Conservation (phyloP, 2,797 vertebrate genomes). For the Trematomus bernacchii region DNA sequence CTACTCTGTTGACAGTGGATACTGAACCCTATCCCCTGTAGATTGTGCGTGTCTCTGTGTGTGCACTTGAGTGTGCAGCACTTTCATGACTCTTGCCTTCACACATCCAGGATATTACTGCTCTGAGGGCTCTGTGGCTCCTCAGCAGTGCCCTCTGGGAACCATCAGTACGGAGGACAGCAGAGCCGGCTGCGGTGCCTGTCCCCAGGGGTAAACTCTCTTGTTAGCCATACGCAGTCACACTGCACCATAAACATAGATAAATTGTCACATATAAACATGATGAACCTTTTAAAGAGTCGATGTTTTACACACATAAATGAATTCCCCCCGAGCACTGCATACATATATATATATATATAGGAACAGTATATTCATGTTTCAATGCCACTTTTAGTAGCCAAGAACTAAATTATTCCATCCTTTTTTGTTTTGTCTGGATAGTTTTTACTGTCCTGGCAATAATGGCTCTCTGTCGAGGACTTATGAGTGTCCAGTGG, state of each 20-base stretch:
- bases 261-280: slow-evolving; percentile 19
- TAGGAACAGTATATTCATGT: slow-evolving; percentile 1
- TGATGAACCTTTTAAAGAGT: background rate
- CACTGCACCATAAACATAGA: slow-evolving; percentile 41
- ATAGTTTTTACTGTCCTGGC: slow-evolving; percentile 90
- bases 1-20: slow-evolving; percentile 61
- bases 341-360: background rate
- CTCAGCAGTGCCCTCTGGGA: slow-evolving; percentile 88
- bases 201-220: slow-evolving; percentile 88
- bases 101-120: slow-evolving; percentile 90
- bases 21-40: slow-evolving; percentile 48
- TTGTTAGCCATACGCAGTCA: slow-evolving; percentile 49
- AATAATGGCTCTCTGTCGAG: slow-evolving; percentile 82
- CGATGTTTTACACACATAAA: background rate
- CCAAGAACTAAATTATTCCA: slow-evolving; percentile 26
- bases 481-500: slow-evolving; percentile 85
- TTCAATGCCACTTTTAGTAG: slow-evolving; percentile 3
- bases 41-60: slow-evolving; percentile 29
- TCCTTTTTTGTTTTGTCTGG: slow-evolving; percentile 44
- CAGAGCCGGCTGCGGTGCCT: slow-evolving; percentile 85
- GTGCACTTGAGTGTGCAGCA: slow-evolving; percentile 42
- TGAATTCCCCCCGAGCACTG: background rate
- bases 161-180: slow-evolving; percentile 85
- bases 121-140: slow-evolving; percentile 84
- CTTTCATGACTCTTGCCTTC: slow-evolving; percentile 56